phyloP scores from a whole-genome alignment of 2,113 vertebrate species.

The Eira barbara region DNA sequence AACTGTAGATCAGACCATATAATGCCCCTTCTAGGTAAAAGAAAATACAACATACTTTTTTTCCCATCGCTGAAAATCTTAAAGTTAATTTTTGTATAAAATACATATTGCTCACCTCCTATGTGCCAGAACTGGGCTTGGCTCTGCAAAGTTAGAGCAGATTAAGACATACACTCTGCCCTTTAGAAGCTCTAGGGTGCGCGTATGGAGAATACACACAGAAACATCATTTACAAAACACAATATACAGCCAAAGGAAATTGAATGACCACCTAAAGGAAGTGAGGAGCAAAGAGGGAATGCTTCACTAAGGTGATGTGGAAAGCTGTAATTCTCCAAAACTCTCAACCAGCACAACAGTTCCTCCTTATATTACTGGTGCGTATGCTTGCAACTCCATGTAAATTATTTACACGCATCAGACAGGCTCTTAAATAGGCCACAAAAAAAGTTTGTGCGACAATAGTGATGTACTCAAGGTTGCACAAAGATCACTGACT shows the following conservation, averaged over 20 bases:
- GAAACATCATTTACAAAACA: not conserved
- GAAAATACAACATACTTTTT: not conserved
- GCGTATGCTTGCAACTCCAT: not conserved
- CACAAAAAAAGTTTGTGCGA: conserved; percentile 33
- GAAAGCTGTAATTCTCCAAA: not conserved
- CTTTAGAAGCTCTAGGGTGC: not conserved
- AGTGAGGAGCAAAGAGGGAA: not conserved
- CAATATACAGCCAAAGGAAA: not conserved
- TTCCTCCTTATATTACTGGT: not conserved
- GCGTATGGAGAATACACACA: not conserved
- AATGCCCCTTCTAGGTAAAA: not conserved
- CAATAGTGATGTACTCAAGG: not conserved
- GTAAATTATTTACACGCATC: conserved; percentile 8
- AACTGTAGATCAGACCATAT: not conserved
- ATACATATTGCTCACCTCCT: not conserved
- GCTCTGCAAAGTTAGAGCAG: conserved; percentile 6
- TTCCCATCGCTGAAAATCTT: not conserved
- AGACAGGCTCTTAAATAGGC: not conserved
- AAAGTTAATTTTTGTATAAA: not conserved
- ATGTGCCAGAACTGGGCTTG: not conserved
- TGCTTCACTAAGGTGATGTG: not conserved
- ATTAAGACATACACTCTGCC: not conserved
- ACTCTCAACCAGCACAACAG: not conserved
- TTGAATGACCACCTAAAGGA: not conserved
- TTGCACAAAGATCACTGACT: not conserved